Evolutionary conservation across 2,888 invertebrate species (phyloP), one percentile per base, ranked within the genome.

Genomic region (Eugnorisma glareosa): DNA sequence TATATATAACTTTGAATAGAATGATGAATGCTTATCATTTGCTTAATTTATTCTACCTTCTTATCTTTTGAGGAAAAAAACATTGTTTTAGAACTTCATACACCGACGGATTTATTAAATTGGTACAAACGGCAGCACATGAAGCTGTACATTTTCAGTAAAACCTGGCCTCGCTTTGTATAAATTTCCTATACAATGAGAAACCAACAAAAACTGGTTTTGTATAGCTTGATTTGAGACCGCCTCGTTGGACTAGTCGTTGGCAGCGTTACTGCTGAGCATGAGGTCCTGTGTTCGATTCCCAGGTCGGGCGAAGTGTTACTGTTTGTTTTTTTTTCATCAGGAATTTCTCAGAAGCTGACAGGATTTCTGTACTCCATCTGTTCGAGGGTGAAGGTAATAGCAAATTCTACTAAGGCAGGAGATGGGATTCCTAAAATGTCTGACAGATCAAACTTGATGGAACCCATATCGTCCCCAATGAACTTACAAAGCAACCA

Each of bases 11-110:
- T 63, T 59, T 31, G 57, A 57, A 73, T 66, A 63, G 4, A 68
- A 28, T 48, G 24, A 66, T 67, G 31, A 31, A 57, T 67, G 21
- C 13, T 71, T 28, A 51, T 57, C 31, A 57, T 37, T 31, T 21
- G 45, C 43, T 61, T 31, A 57, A 79, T 67, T 57, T 63, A 67
- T 45, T 13, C 43, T 45, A 28, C 8, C 15, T 40, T 37, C n/a
- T 48, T 73, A 67, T 67, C 59, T 69, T 48, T 31, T 21, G 21
- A 67, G 66, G 66, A 68, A 84, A 68, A 43, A 66, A 31, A 37
- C 24, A 21, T 51, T 28, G 15, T 59, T 59, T 67, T 28, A 57
- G 24, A 43, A 18, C 4, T 37, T 15, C 1, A 28, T 21, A 48
- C 10, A 48, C 15, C 45, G 35, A 74, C 1, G 28, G 8, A 74